phyloP scores from a whole-genome alignment of 2,797 vertebrate genomes.

The Philypnodon macrostomus region DNA sequence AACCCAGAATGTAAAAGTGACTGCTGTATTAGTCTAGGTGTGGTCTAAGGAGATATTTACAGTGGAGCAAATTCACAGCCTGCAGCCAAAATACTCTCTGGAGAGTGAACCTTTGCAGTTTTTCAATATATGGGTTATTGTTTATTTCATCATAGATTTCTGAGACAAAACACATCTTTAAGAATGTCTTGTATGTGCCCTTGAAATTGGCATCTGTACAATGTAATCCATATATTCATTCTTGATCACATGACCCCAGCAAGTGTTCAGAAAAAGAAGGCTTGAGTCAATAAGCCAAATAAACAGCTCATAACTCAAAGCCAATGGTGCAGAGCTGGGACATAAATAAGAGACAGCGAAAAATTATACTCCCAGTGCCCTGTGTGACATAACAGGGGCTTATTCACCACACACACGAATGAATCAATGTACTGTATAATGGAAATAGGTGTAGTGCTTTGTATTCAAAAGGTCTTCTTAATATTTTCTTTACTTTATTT shows the following conservation, averaged over 20 bases:
- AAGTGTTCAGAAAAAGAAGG: neutral
- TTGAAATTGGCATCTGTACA: too few relatives aligned
- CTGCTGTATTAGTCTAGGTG: slow-evolving; percentile 2
- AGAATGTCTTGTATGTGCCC: too few relatives aligned
- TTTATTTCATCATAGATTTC: slow-evolving; percentile 23
- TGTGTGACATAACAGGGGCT: neutral
- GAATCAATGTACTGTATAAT: too few relatives aligned
- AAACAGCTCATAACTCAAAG: slow-evolving; percentile 4
- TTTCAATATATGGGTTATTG: too few relatives aligned
- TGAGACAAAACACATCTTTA: slow-evolving; percentile 11
- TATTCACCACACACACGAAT: too few relatives aligned
- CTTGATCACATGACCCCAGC: too few relatives aligned
- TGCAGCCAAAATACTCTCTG: slow-evolving; percentile 25
- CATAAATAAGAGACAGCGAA: slow-evolving; percentile 2
- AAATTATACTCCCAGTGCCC: slow-evolving; percentile 5
- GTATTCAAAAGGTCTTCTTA: too few relatives aligned
- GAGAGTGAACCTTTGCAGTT: slow-evolving; percentile 10
- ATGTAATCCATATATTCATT: too few relatives aligned
- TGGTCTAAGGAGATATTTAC: slow-evolving; percentile 9
- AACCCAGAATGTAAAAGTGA: slow-evolving; percentile 30
- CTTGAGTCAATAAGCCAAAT: neutral
- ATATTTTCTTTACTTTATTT: too few relatives aligned
- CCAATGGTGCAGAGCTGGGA: neutral
- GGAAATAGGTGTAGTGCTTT: too few relatives aligned
- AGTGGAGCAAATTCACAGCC: slow-evolving; percentile 16